phyloP scores from a whole-genome alignment of 37 sponge, comb jelly and placozoan species.

The Geodia barretti region DNA sequence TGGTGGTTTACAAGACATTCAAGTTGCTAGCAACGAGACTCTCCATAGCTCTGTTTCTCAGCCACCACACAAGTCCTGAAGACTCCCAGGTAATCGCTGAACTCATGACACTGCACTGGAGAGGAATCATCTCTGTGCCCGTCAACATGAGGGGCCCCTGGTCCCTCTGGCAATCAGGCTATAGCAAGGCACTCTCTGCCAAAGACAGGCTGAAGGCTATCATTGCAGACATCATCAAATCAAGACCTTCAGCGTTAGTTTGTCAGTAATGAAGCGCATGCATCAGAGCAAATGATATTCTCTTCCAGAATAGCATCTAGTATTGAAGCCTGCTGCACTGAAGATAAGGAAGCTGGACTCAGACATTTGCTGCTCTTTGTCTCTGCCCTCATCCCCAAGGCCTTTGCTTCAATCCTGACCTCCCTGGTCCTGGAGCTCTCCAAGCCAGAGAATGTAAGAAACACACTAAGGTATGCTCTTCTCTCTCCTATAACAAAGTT shows the following conservation, averaged over 20 bases:
- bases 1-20: constrained; percentile 65
- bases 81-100: constrained; percentile 48
- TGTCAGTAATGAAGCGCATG: background rate
- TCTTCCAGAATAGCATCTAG: constrained; percentile 46
- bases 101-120: constrained; percentile 84
- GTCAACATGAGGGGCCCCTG: constrained; percentile 62
- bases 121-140: constrained; percentile 85
- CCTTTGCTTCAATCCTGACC: constrained; percentile 80
- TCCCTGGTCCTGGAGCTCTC: constrained; percentile 74
- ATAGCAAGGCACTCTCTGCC: constrained; percentile 70
- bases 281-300: background rate
- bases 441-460: constrained; percentile 62
- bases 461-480: no score
- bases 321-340: background rate
- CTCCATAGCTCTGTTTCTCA: constrained; percentile 72
- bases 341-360: constrained; percentile 24
- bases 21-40: constrained; percentile 70
- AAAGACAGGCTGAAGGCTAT: constrained; percentile 50
- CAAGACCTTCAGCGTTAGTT: constrained; percentile 49
- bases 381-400: constrained; percentile 92
- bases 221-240: constrained; percentile 28
- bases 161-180: constrained; percentile 61
- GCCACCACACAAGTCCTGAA: constrained; percentile 31
- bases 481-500: no score
- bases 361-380: constrained; percentile 77